Evolutionary conservation across 2,888 invertebrate genomes (phyloP), one percentile per base, ranked within the genome.

Genomic region (Eupeodes latifasciatus): DNA sequence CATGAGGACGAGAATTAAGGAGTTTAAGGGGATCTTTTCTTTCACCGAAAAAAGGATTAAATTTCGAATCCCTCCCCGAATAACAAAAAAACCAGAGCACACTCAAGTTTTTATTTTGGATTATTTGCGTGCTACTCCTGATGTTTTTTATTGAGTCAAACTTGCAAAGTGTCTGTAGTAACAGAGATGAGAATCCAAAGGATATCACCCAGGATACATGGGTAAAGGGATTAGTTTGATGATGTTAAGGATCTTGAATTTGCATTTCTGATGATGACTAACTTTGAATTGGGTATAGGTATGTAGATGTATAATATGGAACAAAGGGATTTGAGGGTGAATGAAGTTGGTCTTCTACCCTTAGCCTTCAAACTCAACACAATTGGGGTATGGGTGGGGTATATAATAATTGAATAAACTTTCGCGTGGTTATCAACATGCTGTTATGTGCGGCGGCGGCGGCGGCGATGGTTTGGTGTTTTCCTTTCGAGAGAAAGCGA

Each of bases 191-290:
- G 53, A 64, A 71, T 55, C 69, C 36, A 77, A 27, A 27, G 77
- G 81, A 85, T 81, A 77, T 71, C 64, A 72, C 51, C 53, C 53
- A 40, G 61, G 81, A 88, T 80, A 85, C 88, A 85, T 74, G 85
- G 75, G 69, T 75, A 85, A 81, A 66, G 88, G 85, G 88, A 88
- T 88, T 88, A 88, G 88, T 88, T 88, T 88, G 84, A 88, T 88
- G 81, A 85, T 88, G 88, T 88, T 88, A 88, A 85, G 88, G 84
- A 88, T 88, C 59, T 88, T 85, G 78, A 78, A 88, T 88, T 88
- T 88, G 88, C 88, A 88, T 88, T 85, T 85, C 88, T 85, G 88
- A 85, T 88, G 88, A 84, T 75, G 85, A 49, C 74, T 57, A 44
- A 10, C 47, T 27, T 27, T 44, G 49, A 34, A 9, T 12, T 47